Conservation (phyloP, 1,140 invertebrate species). For the Hylaeus anthracinus region DNA sequence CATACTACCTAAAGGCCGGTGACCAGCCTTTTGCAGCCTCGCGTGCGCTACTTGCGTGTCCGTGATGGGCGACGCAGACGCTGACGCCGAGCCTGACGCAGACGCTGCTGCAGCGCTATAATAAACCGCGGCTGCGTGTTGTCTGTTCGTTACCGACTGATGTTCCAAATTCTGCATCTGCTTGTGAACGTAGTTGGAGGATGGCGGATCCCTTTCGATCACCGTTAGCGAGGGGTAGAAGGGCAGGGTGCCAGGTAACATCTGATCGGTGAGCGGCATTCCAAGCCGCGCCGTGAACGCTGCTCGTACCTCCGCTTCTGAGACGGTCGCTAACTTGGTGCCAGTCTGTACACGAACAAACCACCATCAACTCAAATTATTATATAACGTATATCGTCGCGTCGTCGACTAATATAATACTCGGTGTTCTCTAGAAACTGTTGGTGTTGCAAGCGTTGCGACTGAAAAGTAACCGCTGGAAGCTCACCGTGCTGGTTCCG, state of each 20-base stretch:
- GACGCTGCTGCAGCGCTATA: conserved; percentile 20
- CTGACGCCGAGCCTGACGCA: conserved; percentile 63
- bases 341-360: conserved; percentile 70
- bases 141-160: conserved; percentile 59
- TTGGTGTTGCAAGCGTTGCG: no score
- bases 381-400: no score
- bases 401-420: no score
- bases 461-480: neutral
- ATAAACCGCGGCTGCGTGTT: conserved; percentile 42
- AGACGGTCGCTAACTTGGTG: conserved; percentile 84
- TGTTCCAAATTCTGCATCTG: conserved; percentile 84
- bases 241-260: conserved; percentile 87
- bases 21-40: conserved; percentile 87
- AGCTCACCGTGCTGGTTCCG: conserved; percentile 71
- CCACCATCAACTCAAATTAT: no score
- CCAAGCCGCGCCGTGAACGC: conserved; percentile 87
- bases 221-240: conserved; percentile 88
- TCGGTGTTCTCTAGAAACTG: no score
- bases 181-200: conserved; percentile 80
- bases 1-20: conserved; percentile 89
- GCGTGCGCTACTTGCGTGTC: conserved; percentile 87
- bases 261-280: conserved; percentile 87
- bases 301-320: conserved; percentile 90
- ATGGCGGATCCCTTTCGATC: conserved; percentile 80
- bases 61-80: conserved; percentile 81